Evolutionary conservation across 1,140 invertebrate genomes (phyloP), one percentile per base, ranked within the genome.

Genomic region (Acromyrmex charruanus): DNA sequence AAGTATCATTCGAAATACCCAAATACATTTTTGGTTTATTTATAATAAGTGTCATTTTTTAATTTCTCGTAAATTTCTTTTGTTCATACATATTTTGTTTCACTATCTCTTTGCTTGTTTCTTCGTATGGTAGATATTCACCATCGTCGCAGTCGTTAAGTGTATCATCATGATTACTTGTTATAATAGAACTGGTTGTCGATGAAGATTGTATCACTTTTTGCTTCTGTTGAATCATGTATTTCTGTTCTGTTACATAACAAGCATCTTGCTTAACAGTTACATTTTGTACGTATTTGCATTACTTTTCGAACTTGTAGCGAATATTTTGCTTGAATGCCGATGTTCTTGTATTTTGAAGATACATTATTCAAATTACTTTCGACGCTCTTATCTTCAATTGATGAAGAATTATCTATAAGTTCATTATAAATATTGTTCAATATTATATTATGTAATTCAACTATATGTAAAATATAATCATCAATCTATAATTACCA

Each of bases 11-110:
- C 58, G 58, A 21, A 59, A 59, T 59, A 4, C 21, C 21, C n/a
- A 59, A 59, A 16, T 59, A 59, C 58, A 59, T 59, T 59, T 59
- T 59, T 16, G 58, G 10, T 59, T 59, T 59, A 59, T 59, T 59
- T 59, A 10, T 4, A 59, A 59, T 59, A 16, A 9, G 3, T 16
- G 21, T 59, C 58, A 59, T 59, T 59, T 25, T 25, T 0, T 25
- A 6, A 25, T 59, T 59, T 25, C 25, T 25, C 25, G 25, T 0
- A 25, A 25, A 25, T 25, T 25, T 25, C 25, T 25, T 25, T 0
- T 25, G 25, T 25, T 1, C 28, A 31, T 31, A 31, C 2, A 31
- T 31, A 31, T 31, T 31, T 31, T 31, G 28, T 31, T 31, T 31
- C 28, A 31, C 0, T 31, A 31, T 31, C 2, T 31, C 28, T 31